Conservation (phyloP, 2,888 invertebrate species). For the Leptopilina syphax region DNA sequence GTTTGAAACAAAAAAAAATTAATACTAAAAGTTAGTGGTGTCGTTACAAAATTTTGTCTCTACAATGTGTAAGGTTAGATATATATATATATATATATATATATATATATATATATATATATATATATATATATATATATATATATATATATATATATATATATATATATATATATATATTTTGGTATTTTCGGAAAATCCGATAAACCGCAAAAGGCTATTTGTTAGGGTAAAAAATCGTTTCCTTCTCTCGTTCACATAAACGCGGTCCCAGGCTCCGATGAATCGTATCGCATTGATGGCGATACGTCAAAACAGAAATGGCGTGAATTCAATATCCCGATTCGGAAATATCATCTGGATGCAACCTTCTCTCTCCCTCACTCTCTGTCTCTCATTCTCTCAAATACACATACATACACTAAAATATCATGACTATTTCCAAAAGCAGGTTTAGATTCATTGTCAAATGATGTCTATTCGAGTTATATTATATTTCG, state of each 20-base stretch:
- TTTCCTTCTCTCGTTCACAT: constrained; percentile 64
- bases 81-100: constrained; percentile 34
- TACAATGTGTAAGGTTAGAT: too few relatives aligned
- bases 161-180: constrained; percentile 15
- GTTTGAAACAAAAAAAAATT: too few relatives aligned
- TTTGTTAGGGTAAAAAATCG: constrained; percentile 74
- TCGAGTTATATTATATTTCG: neutral
- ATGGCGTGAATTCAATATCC: constrained; percentile 76
- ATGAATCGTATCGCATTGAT: constrained; percentile 66
- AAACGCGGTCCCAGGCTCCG: constrained; percentile 56
- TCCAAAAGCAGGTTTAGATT: constrained; percentile 18
- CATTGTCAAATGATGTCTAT: neutral
- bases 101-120: constrained; percentile 20
- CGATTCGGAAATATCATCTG: constrained; percentile 63
- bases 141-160: constrained; percentile 42
- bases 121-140: constrained; percentile 35
- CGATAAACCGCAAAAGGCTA: constrained; percentile 74
- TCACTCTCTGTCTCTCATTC: too few relatives aligned
- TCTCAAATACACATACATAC: too few relatives aligned
- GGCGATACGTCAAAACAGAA: constrained; percentile 73
- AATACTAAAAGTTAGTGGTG: too few relatives aligned
- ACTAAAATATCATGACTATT: constrained; percentile 20
- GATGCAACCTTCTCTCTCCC: constrained; percentile 17
- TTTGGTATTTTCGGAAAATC: constrained; percentile 53
- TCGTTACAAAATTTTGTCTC: too few relatives aligned